These are phyloP conservation scores for Cheilosia urbana DNA, from an alignment of 2,888 invertebrate genomes.

Conservation along the genomic window DNA sequence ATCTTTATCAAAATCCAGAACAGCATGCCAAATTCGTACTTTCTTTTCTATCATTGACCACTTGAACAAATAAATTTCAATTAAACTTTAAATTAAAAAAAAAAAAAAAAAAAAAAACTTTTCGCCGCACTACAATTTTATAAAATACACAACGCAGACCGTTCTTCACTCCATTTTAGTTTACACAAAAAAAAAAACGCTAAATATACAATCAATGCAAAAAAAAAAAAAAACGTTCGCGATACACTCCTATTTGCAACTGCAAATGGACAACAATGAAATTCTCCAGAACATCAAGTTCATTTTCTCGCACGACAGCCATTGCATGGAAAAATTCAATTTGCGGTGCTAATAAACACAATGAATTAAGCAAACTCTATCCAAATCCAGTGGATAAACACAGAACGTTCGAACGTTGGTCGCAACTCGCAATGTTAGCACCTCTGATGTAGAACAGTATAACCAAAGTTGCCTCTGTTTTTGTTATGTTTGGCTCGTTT, in stretches of 20 bases:
- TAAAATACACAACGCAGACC: no score
- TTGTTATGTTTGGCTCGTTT: conserved; percentile 7
- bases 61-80: conserved; percentile 17
- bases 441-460: conserved; percentile 13
- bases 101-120: no score
- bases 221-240: conserved; percentile 8
- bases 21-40: neutral
- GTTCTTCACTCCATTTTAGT: neutral
- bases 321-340: conserved; percentile 9
- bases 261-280: conserved; percentile 12
- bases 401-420: conserved; percentile 26
- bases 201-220: neutral
- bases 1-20: conserved; percentile 36
- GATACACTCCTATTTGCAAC: neutral
- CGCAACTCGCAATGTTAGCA: conserved; percentile 22
- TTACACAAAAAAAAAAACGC: neutral
- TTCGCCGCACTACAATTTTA: no score
- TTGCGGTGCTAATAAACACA: conserved; percentile 36
- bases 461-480: no score
- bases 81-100: neutral
- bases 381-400: conserved; percentile 1
- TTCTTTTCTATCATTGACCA: neutral
- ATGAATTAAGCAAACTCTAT: conserved; percentile 30
- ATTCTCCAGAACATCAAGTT: conserved; percentile 1
- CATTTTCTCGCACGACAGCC: neutral